Evolutionary conservation across 2,888 invertebrate genomes (phyloP).

Genomic region (Ormyrus pomaceus): DNA sequence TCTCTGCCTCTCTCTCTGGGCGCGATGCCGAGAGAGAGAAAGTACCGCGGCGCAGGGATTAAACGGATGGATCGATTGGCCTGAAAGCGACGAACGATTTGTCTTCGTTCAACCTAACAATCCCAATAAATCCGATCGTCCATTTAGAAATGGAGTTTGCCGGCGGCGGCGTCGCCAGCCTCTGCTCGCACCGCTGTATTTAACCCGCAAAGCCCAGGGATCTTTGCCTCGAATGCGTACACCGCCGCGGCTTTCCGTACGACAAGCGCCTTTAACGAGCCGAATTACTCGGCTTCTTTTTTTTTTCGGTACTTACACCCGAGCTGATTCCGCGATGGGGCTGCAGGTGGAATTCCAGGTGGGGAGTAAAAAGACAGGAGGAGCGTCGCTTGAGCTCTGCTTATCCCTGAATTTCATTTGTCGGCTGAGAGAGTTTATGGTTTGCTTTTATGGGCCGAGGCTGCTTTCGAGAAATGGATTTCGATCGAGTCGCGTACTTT

Average conservation of each 20-base stretch:
- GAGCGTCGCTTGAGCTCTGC: background rate
- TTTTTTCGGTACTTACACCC: background rate
- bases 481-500: background rate
- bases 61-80: constrained; percentile 46
- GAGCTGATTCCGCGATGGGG: background rate
- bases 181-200: constrained; percentile 12
- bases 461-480: constrained; percentile 25
- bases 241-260: background rate
- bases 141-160: constrained; percentile 57
- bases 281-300: background rate
- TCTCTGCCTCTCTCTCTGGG: constrained; percentile 5
- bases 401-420: constrained; percentile 33
- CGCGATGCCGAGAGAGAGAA: constrained; percentile 11
- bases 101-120: constrained; percentile 59
- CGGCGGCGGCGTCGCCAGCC: background rate
- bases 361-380: background rate
- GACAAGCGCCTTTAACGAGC: constrained; percentile 10
- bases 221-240: background rate
- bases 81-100: constrained; percentile 58
- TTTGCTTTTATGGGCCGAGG: constrained; percentile 17
- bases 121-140: constrained; percentile 61
- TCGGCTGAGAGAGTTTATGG: constrained; percentile 24
- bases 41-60: constrained; percentile 26
- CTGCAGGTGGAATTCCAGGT: background rate
- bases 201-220: background rate